Evolutionary conservation across 2,888 invertebrate species (phyloP), one percentile per base, ranked within the genome.

Genomic region (Dromius quadrimaculatus): DNA sequence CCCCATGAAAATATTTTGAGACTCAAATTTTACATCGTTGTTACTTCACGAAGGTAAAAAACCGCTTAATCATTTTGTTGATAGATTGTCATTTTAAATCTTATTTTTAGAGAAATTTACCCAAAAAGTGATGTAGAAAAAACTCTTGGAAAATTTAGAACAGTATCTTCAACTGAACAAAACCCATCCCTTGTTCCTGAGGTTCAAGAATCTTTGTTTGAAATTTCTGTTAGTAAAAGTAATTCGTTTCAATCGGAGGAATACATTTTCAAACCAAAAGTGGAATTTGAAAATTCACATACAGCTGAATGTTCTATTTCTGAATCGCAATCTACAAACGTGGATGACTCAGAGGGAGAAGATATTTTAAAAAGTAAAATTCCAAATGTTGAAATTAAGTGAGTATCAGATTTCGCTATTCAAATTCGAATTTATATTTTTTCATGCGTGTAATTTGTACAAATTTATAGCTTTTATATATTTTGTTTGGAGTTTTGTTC

Each of bases 91-190:
- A 6, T 6, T 32, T 32, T 6, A 32, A 32, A 43, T 62, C 50
- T 47, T 72, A 69, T 66, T 78, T 78, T 69, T 74, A 84, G 87
- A 28, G 88, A 88, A 76, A 80, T 86, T 8, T 88, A 87, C 80
- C 89, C 89, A 0, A 89, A 88, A 78, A 81, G 85, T 6, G 87
- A 87, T 71, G 81, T 87, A 3, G 90, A 90, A 77, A 85, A 84
- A 72, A 82, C 81, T 73, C 80, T 88, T 2, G 89, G 89, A 0
- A 87, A 88, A 77, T 88, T 90, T 76, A 85, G 87, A 9, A 87
- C 87, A 0, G 89, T 89, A 1, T 86, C 82, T 8, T 82, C 80
- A 2, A 79, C 80, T 8, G 64, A 47, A 36, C 34, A 8, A 15
- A 59, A 59, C 36, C 59, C 59, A n/a, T 11, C n/a, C 3, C 9